Percentiles rank a stretch among this genome's conserved stretches.
Evolutionary conservation across 2,797 vertebrate genomes (phyloP).

Genomic region (Lateolabrax maculatus): DNA sequence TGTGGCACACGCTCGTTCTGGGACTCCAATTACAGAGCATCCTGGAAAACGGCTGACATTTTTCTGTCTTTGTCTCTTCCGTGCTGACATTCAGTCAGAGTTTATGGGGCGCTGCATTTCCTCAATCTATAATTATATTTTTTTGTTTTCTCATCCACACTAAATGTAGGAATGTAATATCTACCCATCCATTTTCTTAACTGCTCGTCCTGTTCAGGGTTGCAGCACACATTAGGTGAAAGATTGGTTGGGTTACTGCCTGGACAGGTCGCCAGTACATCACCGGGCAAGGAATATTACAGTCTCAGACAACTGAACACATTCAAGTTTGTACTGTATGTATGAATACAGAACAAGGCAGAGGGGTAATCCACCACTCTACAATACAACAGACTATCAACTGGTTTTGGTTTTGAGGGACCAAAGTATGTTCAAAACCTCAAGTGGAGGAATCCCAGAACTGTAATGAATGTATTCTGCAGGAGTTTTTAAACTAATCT

Average conservation of each 20-base stretch:
- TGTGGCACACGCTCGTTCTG: slow-evolving; percentile 63
- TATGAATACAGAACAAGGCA: not conserved
- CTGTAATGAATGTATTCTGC: not conserved
- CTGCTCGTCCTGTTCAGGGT: slow-evolving; percentile 41
- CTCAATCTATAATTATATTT: slow-evolving; percentile 55
- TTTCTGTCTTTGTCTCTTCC: slow-evolving; percentile 64
- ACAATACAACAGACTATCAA: slow-evolving; percentile 2
- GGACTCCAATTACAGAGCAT: slow-evolving; percentile 78
- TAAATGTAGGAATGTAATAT: slow-evolving; percentile 54
- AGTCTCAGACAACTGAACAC: slow-evolving; percentile 32
- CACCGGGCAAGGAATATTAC: slow-evolving; percentile 19
- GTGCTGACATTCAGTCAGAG: slow-evolving; percentile 70
- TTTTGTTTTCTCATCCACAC: slow-evolving; percentile 48
- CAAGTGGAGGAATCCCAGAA: not conserved
- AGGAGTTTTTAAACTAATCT: not conserved
- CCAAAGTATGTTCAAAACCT: not conserved
- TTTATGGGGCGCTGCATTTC: slow-evolving; percentile 52
- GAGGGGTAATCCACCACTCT: not conserved
- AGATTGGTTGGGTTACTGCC: not conserved
- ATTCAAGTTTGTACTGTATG: slow-evolving; percentile 13
- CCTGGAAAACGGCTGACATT: slow-evolving; percentile 65
- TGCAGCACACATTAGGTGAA: slow-evolving; percentile 31
- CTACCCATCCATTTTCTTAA: slow-evolving; percentile 41
- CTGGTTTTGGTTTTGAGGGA: not conserved
- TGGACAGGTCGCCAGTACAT: slow-evolving; percentile 28